Conservation (phyloP, 2,113 vertebrate species). For the Andinoacara biseriatus region DNA sequence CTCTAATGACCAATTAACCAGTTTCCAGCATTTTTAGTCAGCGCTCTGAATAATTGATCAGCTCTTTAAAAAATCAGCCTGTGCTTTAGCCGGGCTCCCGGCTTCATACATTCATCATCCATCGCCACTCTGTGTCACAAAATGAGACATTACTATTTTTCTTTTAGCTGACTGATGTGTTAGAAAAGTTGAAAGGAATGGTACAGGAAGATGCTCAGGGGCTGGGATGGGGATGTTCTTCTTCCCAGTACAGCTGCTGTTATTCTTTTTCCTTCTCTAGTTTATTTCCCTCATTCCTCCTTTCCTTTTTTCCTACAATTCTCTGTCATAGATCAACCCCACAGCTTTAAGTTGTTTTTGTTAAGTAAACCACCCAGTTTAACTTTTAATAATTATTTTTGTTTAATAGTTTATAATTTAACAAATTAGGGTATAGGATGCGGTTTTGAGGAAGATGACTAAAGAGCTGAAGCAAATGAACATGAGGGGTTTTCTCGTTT, state of each 20-base stretch:
- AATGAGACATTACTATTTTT: conserved; percentile 67
- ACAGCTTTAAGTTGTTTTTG: not conserved
- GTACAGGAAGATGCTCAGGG: not conserved
- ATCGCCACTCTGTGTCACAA: conserved; percentile 54
- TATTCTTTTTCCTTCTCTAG: not conserved
- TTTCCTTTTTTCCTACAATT: not conserved
- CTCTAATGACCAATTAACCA: conserved; percentile 82
- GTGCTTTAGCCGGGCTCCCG: conserved; percentile 55
- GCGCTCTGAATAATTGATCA: conserved; percentile 76
- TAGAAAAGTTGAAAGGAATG: not conserved
- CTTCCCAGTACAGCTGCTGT: not conserved
- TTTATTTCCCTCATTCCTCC: not conserved
- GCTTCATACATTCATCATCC: conserved; percentile 70
- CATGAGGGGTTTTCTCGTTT: not conserved
- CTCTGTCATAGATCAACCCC: conserved; percentile 2
- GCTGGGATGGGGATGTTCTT: not conserved
- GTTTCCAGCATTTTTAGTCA: conserved; percentile 75
- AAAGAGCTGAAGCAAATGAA: not conserved
- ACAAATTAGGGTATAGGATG: not conserved
- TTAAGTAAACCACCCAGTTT: not conserved
- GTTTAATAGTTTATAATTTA: too few relatives aligned
- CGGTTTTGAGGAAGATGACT: not conserved
- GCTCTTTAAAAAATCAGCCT: conserved; percentile 71
- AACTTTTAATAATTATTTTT: not conserved
- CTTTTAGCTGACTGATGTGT: conserved; percentile 58